phyloP scores from a whole-genome alignment of 2,888 invertebrate genomes.

The Aspidiotus rigidus region DNA sequence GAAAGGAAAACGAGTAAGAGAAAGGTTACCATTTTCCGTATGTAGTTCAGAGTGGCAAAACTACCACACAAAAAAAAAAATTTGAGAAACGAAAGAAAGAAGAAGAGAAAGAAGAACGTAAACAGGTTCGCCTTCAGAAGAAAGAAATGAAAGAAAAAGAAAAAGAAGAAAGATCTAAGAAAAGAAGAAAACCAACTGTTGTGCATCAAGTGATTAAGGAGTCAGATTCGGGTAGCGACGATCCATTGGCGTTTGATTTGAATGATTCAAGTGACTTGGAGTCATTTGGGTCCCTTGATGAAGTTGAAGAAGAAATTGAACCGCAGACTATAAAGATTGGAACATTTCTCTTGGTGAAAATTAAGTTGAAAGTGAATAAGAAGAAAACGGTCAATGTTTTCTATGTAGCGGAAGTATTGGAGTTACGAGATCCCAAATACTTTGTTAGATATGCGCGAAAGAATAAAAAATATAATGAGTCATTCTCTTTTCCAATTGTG shows the following conservation, averaged over 20 bases:
- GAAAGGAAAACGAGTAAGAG: background rate
- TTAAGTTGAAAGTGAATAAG: background rate
- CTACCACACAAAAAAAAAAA: background rate
- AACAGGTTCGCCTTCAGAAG: background rate
- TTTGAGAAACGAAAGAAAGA: background rate
- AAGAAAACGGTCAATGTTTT: background rate
- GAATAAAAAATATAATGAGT: background rate
- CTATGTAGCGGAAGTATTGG: background rate
- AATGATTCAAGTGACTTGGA: background rate
- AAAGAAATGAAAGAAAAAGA: too few relatives aligned
- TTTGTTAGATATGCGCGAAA: background rate
- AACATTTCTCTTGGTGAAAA: background rate
- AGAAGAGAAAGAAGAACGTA: background rate
- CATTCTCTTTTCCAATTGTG: background rate
- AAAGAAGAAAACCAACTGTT: background rate
- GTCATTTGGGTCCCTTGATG: background rate
- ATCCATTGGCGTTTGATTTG: background rate
- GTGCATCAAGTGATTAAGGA: background rate
- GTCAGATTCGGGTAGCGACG: background rate
- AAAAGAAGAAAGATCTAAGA: background rate
- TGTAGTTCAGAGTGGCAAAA: background rate
- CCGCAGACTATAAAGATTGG: too few relatives aligned
- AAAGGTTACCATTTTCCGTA: background rate
- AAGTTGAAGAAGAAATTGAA: background rate
- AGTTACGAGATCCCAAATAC: background rate